Conservation (phyloP, 2,797 vertebrate genomes). For the Huso huso region DNA sequence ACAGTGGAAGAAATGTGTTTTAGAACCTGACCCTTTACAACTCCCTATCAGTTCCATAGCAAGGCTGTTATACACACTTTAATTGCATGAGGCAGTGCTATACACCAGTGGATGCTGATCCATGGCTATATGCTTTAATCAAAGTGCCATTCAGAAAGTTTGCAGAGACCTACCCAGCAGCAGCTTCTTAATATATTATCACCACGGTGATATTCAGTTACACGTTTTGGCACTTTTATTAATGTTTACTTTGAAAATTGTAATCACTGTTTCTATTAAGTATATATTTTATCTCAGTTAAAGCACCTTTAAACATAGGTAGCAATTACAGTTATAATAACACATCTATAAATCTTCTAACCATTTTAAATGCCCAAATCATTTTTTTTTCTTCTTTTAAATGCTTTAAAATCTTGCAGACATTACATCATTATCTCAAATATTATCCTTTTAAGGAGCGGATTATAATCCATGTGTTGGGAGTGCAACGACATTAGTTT, state of each 20-base stretch:
- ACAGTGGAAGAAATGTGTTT: background rate
- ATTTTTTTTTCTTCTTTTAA: background rate
- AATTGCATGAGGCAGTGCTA: background rate
- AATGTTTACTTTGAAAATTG: background rate
- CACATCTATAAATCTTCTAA: too few relatives aligned
- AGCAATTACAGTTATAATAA: too few relatives aligned
- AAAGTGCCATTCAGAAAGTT: background rate
- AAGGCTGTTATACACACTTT: background rate
- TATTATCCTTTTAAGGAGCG: too few relatives aligned
- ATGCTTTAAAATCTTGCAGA: background rate
- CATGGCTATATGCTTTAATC: background rate
- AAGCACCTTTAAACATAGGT: too few relatives aligned
- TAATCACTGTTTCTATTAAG: background rate
- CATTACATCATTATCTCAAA: too few relatives aligned
- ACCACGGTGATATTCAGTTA: background rate
- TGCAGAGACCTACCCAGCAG: background rate
- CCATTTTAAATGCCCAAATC: too few relatives aligned
- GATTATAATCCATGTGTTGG: too few relatives aligned
- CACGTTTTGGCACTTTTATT: background rate
- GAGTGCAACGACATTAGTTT: too few relatives aligned
- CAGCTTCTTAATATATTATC: background rate
- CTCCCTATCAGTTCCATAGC: background rate
- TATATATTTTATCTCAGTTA: too few relatives aligned
- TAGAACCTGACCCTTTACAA: background rate
- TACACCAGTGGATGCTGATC: background rate